Evolutionary conservation across 2,113 vertebrate species (phyloP), one percentile per base, ranked within the genome.

Genomic region (Chaenogobius annularis): DNA sequence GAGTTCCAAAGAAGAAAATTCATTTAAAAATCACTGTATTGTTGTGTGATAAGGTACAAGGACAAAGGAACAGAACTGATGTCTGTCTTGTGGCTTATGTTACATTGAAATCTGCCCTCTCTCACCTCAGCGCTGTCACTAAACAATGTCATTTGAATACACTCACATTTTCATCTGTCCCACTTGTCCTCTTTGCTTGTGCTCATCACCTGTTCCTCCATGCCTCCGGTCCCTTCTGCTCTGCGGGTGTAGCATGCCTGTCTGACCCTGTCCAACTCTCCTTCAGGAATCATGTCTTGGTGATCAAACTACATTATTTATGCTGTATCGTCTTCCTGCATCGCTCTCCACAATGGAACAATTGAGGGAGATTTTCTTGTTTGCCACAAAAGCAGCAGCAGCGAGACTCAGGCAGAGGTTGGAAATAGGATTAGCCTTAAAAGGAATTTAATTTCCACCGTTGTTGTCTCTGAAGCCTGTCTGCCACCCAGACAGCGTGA

Each of bases 361-460:
- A 87, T 90, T 88, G 87, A 91, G 91, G 92, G 87, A 77, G 88
- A 92, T 93, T 90, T 88, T 82, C 83, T 89, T 75, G 86, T 85
- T 90, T 89, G 93, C 92, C 89, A 92, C 91, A 91, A 90, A 85
- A 89, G 85, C 87, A 35, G 85, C 87, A 61, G 56, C 56, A 87
- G 73, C 72, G 87, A 91, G 88, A 88, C 87, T 83, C 88, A 48
- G 58, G 86, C 86, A 86, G 90, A 91, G 91, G 86, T 90, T 91
- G 91, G 77, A 92, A 92, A 94, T 92, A 82, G 90, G 90, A 93
- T 94, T 93, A 93, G 84, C 84, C 76, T 91, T 93, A 93, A 94
- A 93, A 83, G 87, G 91, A 94, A 93, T 94, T 94, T 92, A 94
- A 94, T 93, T 93, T 93, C 89, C 89, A 88, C 88, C 74, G 75